These are phyloP conservation scores for Lordiphosa clarofinis DNA, from an alignment of 1,140 invertebrate genomes.

Conservation along the genomic window DNA sequence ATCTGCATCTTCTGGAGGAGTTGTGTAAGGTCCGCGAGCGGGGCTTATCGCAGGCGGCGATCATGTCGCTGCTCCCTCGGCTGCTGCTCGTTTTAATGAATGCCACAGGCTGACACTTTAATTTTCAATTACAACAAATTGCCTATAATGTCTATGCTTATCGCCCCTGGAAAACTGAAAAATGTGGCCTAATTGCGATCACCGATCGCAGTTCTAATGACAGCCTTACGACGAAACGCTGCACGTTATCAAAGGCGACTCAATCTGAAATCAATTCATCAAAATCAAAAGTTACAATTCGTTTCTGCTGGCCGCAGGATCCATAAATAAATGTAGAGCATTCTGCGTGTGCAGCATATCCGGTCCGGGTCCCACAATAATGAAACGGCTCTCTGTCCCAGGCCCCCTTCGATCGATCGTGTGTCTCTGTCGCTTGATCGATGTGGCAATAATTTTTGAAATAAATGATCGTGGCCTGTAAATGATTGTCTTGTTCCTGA, in stretches of 20 bases:
- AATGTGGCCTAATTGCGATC: conserved; percentile 47
- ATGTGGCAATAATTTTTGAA: conserved; percentile 78
- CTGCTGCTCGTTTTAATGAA: conserved; percentile 45
- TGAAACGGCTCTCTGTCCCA: conserved; percentile 40
- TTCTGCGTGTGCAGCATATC: conserved; percentile 68
- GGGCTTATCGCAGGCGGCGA: conserved; percentile 56
- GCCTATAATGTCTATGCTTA: conserved; percentile 78
- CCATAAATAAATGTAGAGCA: conserved; percentile 77
- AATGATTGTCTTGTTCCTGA: conserved; percentile 56
- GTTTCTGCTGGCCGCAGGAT: conserved; percentile 38
- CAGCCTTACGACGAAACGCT: conserved; percentile 16
- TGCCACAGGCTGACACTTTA: conserved; percentile 77
- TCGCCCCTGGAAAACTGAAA: conserved; percentile 61
- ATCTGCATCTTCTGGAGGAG: conserved; percentile 35
- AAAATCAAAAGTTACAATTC: conserved; percentile 72
- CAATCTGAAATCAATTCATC: conserved; percentile 73
- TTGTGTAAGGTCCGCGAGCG: conserved; percentile 24
- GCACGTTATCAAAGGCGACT: conserved; percentile 53
- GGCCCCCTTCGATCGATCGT: conserved; percentile 19
- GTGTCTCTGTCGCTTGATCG: conserved; percentile 58
- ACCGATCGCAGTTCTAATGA: conserved; percentile 29
- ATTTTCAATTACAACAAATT: conserved; percentile 79
- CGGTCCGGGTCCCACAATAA: conserved; percentile 70
- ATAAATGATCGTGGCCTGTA: conserved; percentile 74
- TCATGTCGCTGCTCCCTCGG: conserved; percentile 39